These are phyloP conservation scores for Dendropsophus ebraccatus DNA, from an alignment of 2,113 vertebrate species.

Conservation along the genomic window DNA sequence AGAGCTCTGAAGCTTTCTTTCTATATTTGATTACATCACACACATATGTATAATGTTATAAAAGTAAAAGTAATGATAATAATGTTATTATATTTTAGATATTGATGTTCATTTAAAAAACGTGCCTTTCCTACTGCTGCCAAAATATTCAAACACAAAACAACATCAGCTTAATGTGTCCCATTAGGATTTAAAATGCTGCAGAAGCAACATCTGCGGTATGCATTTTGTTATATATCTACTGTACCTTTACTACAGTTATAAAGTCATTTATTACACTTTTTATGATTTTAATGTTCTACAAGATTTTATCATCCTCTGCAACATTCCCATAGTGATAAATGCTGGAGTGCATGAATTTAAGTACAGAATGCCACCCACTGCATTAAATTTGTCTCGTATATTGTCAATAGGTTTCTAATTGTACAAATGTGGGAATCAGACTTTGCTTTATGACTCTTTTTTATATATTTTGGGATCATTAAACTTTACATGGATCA, in stretches of 20 bases:
- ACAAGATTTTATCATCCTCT: slow-evolving; percentile 64
- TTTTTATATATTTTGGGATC: slow-evolving; percentile 70
- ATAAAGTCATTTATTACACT: slow-evolving; percentile 82
- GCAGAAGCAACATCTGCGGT: slow-evolving; percentile 72
- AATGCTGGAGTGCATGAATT: slow-evolving; percentile 74
- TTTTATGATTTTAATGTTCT: slow-evolving; percentile 80
- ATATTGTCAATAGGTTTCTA: slow-evolving; percentile 72
- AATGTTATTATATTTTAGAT: slow-evolving; percentile 28
- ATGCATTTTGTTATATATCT: slow-evolving; percentile 76
- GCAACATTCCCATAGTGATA: slow-evolving; percentile 77
- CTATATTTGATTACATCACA: too few relatives aligned
- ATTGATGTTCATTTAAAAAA: slow-evolving; percentile 76
- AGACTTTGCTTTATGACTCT: slow-evolving; percentile 62
- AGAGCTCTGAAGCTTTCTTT: too few relatives aligned
- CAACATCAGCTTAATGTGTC: slow-evolving; percentile 75
- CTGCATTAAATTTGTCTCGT: slow-evolving; percentile 75
- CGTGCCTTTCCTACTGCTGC: slow-evolving; percentile 69
- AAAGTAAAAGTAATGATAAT: neutral
- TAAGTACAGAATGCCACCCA: slow-evolving; percentile 66
- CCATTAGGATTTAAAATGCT: slow-evolving; percentile 75
- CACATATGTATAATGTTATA: neutral
- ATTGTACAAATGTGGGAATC: slow-evolving; percentile 72
- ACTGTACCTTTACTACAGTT: slow-evolving; percentile 78
- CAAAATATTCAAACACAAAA: slow-evolving; percentile 69
- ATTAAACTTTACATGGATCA: slow-evolving; percentile 66